Base-by-base conservation (phyloP, 92 coral and sea anemone genomes). In the Chrysogorgia sp. region DNA sequence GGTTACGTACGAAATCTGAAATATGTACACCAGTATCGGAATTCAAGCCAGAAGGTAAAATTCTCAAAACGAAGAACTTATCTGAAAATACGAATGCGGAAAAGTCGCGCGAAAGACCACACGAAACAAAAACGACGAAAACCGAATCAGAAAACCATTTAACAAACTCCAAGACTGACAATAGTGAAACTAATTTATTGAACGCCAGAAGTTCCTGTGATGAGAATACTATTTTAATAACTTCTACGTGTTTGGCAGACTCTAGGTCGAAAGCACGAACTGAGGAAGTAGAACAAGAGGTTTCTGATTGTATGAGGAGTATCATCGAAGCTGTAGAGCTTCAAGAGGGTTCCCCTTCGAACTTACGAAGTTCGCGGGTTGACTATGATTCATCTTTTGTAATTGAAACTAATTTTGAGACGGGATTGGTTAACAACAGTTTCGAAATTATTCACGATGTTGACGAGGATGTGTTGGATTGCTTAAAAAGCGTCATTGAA, bases 401-500 rank as follows among this genome's bases (percentile, higher is more conserved):
- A 12, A 47, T 7, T 47, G n/a, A 47, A 15, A 47, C 53, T 15
- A 47, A 6, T 2, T 2, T 47, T 2, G 17, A 47, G n/a, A 47
- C n/a, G 10, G 53, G 15, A 47, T 2, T 2, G 14, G 2, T n/a
- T 15, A 15, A 7, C 15, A n/a, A 47, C 53, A 12, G 2, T 6
- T 47, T 2, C 10, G 69, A 63, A 31, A 10, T 45, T 31, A 47
- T 2, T 47, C 53, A 47, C 10, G 15, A 15, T 47, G 53, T 7
- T 6, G 10, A 6, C 2, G 21, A 63, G 19, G 48, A 63, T 31
- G 69, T 63, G 28, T 63, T 33, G 8, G 10, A 63, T 32, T 63
- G 69, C 33, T 63, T 63, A 14, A n/a, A 29, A 31, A 41, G 33
- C 10, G 43, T 63, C 48, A 34, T 63, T 33, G 45, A 63, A 3